A percentile compares a stretch with the other conserved stretches of the same genome.
Evolutionary conservation across 2,113 vertebrate genomes (phyloP).

Genomic region (Anhinga rufa): DNA sequence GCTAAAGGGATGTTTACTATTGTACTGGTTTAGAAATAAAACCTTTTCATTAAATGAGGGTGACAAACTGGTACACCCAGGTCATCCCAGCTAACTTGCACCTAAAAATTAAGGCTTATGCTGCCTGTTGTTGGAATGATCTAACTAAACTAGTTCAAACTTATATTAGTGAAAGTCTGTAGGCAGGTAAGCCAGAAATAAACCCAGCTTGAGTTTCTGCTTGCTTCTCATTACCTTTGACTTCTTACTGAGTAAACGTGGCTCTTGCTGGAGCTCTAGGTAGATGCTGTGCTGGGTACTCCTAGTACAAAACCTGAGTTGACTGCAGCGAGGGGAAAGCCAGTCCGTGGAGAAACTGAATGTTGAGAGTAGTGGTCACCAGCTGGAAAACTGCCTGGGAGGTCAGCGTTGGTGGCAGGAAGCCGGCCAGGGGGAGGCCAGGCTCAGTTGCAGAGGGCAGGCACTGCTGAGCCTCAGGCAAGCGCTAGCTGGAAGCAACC

Average conservation of each 20-base stretch:
- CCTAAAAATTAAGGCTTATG: background rate
- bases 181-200: background rate
- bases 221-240: background rate
- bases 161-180: background rate
- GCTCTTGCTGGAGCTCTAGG: background rate
- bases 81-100: background rate
- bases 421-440: background rate
- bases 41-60: background rate
- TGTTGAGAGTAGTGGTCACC: background rate
- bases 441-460: no score
- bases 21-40: background rate
- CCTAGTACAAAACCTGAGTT: fast-evolving
- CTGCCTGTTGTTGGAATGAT: background rate
- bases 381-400: background rate
- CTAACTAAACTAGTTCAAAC: background rate
- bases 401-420: fast-evolving
- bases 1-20: background rate
- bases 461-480: no score
- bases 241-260: background rate
- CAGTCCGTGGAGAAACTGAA: fast-evolving
- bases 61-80: background rate
- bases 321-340: background rate
- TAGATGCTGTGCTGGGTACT: background rate
- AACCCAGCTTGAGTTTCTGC: background rate
- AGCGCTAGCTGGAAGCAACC: background rate